Evolutionary conservation across 2,113 vertebrate genomes (phyloP).

Genomic region (Nicator chloris): DNA sequence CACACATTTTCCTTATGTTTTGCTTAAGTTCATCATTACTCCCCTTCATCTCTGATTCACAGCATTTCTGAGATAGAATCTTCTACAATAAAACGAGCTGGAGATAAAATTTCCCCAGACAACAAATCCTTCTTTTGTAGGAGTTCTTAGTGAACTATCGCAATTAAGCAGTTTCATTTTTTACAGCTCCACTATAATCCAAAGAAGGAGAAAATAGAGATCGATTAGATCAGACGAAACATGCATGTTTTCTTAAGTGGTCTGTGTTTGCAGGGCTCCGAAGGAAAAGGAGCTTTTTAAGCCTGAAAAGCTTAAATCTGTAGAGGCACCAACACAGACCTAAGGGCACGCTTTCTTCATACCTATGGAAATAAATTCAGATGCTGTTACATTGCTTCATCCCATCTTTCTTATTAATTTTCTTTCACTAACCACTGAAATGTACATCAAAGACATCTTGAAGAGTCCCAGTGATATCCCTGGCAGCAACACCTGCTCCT

Average conservation of each 20-base stretch:
- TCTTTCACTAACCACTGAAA: not conserved
- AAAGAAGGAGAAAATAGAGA: not conserved
- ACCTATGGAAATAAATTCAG: not conserved
- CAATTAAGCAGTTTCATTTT: not conserved
- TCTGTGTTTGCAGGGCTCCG: not conserved
- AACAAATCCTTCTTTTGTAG: constrained; percentile 16
- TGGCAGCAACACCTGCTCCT: constrained; percentile 21
- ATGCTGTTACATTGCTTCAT: not conserved
- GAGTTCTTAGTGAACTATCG: not conserved
- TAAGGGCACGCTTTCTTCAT: not conserved
- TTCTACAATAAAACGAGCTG: constrained; percentile 13
- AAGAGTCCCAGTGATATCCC: not conserved
- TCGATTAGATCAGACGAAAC: not conserved
- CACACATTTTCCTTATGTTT: constrained; percentile 47
- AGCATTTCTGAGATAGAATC: constrained; percentile 48
- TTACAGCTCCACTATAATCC: not conserved
- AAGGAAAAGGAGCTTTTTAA: not conserved
- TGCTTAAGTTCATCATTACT: constrained; percentile 45
- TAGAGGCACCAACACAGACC: not conserved
- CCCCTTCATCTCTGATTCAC: constrained; percentile 52
- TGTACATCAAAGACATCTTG: not conserved
- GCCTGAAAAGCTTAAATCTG: not conserved
- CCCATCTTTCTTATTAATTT: not conserved
- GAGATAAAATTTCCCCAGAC: constrained; percentile 38
- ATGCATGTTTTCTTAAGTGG: not conserved